Conservation (phyloP, 2,888 invertebrate species). For the Ceraclea dissimilis region DNA sequence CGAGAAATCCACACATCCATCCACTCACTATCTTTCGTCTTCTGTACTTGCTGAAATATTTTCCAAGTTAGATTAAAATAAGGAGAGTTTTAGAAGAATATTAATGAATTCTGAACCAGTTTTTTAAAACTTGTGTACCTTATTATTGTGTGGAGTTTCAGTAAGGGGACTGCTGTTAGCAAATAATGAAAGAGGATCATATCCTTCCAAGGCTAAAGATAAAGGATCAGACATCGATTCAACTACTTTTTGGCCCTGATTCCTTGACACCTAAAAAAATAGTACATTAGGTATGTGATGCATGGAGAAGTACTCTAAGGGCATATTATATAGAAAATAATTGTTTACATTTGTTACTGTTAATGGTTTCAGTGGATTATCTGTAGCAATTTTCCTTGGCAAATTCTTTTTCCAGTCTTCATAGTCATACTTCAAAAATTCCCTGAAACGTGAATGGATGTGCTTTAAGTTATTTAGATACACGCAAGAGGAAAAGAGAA, state of each 20-base stretch:
- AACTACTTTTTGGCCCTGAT: conserved; percentile 1
- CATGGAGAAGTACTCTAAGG: too few species aligned
- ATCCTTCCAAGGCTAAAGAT: conserved; percentile 23
- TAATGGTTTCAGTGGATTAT: conserved; percentile 20
- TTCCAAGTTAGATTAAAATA: not conserved
- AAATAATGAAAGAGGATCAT: conserved; percentile 23
- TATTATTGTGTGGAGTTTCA: conserved; percentile 4
- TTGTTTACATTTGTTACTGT: conserved; percentile 16
- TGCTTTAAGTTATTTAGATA: too few species aligned
- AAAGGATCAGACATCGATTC: conserved; percentile 22
- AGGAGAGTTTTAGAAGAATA: not conserved
- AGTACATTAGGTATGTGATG: too few species aligned
- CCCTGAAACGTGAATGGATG: conserved; percentile 17
- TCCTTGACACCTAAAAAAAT: conserved; percentile 10
- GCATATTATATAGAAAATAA: too few species aligned
- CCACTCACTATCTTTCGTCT: conserved; percentile 35
- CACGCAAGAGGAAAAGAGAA: too few species aligned
- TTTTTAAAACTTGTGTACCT: not conserved
- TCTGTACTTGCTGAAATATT: conserved; percentile 9
- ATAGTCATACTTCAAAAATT: conserved; percentile 12
- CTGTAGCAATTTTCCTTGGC: conserved; percentile 5
- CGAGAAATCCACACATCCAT: conserved; percentile 73
- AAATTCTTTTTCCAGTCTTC: conserved; percentile 15
- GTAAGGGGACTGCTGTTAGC: conserved; percentile 16
- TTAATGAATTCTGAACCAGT: too few species aligned